Conservation (phyloP, 2,888 invertebrate species). For the Mactromeris polynyma region DNA sequence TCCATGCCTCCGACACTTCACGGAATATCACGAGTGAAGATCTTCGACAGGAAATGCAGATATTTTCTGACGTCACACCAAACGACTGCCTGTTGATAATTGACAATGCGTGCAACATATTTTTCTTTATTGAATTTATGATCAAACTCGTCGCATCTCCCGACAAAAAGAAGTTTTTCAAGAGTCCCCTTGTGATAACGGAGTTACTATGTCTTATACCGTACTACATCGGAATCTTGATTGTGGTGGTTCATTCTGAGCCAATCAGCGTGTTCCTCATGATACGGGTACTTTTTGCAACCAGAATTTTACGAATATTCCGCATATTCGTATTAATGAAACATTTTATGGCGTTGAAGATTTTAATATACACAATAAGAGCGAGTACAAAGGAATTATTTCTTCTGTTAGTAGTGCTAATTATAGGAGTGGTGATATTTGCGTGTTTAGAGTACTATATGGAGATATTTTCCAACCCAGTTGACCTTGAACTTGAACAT, state of each 20-base stretch:
- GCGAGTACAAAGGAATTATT: conserved; percentile 77
- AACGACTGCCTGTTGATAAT: conserved; percentile 73
- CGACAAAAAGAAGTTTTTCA: conserved; percentile 70
- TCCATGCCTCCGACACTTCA: conserved; percentile 63
- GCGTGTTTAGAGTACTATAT: conserved; percentile 78
- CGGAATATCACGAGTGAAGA: conserved; percentile 72
- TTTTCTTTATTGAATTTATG: conserved; percentile 75
- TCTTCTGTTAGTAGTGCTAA: conserved; percentile 72
- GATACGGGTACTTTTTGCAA: conserved; percentile 73
- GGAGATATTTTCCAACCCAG: conserved; percentile 73
- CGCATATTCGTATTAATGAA: conserved; percentile 78
- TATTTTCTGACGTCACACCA: conserved; percentile 72
- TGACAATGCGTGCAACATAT: conserved; percentile 75
- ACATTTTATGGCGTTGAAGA: conserved; percentile 77
- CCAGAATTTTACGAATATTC: conserved; percentile 75
- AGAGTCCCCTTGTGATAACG: conserved; percentile 71
- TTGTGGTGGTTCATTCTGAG: conserved; percentile 72
- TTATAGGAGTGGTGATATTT: conserved; percentile 77
- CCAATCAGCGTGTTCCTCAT: conserved; percentile 71
- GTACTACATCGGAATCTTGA: conserved; percentile 74
- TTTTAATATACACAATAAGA: conserved; percentile 76
- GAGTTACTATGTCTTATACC: conserved; percentile 75
- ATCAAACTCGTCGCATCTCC: conserved; percentile 74
- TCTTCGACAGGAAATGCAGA: conserved; percentile 72
- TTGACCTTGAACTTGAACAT: conserved; percentile 69